phyloP scores from a whole-genome alignment of 1,140 invertebrate species.

The Nixonia krombeini region DNA sequence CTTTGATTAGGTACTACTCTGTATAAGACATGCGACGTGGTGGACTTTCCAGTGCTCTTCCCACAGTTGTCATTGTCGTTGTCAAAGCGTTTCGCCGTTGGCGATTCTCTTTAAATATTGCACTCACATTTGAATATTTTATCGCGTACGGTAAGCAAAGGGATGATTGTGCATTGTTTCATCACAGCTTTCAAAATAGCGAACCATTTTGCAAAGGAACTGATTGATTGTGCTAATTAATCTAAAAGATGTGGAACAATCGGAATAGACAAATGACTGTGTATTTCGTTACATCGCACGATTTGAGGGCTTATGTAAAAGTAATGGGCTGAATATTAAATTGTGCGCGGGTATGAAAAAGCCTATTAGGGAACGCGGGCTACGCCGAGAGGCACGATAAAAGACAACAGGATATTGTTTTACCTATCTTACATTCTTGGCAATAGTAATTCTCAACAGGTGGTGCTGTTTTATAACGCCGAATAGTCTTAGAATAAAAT shows the following conservation, averaged over 20 bases:
- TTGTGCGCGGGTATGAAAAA: not conserved
- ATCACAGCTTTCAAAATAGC: too few relatives aligned
- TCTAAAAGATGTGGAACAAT: not conserved
- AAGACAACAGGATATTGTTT: slow-evolving; percentile 27
- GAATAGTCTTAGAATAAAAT: slow-evolving; percentile 26
- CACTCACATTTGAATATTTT: too few relatives aligned
- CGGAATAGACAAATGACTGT: not conserved
- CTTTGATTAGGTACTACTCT: too few relatives aligned
- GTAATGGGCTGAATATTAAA: not conserved
- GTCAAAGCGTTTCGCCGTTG: too few relatives aligned
- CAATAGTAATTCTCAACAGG: slow-evolving; percentile 38
- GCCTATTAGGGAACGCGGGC: slow-evolving; percentile 3
- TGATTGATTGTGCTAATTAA: slow-evolving; percentile 10
- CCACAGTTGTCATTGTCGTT: too few relatives aligned
- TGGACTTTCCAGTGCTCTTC: too few relatives aligned
- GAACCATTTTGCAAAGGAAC: too few relatives aligned
- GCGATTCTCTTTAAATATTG: too few relatives aligned
- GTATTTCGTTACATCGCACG: not conserved
- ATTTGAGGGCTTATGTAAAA: not conserved
- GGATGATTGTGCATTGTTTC: too few relatives aligned
- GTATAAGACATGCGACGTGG: too few relatives aligned
- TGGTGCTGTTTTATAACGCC: slow-evolving; percentile 19
- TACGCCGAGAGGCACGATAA: not conserved
- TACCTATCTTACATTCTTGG: slow-evolving; percentile 32
- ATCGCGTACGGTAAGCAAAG: too few relatives aligned